Evolutionary conservation across 2,113 vertebrate species (phyloP), one percentile per base, ranked within the genome.

Genomic region (Pyxicephalus adspersus): DNA sequence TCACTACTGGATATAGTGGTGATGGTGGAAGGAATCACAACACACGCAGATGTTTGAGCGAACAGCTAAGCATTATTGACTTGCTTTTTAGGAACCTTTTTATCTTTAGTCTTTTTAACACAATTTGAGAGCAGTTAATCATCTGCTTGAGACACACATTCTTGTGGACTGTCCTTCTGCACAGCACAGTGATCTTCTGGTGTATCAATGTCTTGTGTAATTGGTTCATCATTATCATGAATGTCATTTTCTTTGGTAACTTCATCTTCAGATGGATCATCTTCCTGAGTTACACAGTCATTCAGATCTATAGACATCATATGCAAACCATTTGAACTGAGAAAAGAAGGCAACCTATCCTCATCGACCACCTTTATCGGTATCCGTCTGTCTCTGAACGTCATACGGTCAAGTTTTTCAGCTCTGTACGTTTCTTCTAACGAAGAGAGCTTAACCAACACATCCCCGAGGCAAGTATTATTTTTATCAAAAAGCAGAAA

Each of bases 401-500:
- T 83, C 34, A 84, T 88, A 0, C 94, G 90, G 64, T 95, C 92
- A 64, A 93, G 87, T 73, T 76, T 86, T 80, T 91, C 91, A 55
- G 95, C 95, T 87, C 91, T 88, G 78, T 80, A 76, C 1, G 94
- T 86, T 81, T 71, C 93, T 90, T 86, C 28, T 4, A 92, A 90
- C 15, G 93, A 93, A 50, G 87, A 87, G 65, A 98, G 96, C 82
- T 85, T 92, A 73, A 97, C 88, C 81, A 97, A 79, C 0, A 94
- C 95, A 89, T 98, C 95, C 26, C 96, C 95, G 5, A 92, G 86
- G 51, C 94, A 87, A 61, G 88, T 85, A 26, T 96, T 95, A 58
- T 93, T 85, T n/a, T 88, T 85, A 84, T 96, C 93, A 66, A 75
- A 85, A 5, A 98, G 87, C 86, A 97, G 86, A 19, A 75, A 83